Evolutionary conservation across 2,888 invertebrate genomes (phyloP).

Genomic region (Pedicia rivosa): DNA sequence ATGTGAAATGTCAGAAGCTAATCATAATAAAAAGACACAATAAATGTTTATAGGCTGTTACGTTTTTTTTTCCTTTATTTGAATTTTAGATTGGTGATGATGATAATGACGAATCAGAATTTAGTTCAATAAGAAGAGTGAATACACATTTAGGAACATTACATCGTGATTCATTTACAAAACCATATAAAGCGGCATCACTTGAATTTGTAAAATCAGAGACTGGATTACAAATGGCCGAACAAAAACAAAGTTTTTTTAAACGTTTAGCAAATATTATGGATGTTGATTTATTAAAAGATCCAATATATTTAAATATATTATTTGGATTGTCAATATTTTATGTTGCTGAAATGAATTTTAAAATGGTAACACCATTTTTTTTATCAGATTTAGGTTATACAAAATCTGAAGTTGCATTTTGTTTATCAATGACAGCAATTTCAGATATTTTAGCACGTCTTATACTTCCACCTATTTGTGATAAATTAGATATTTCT

Average conservation of each 20-base stretch:
- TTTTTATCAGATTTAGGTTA: conserved; percentile 46
- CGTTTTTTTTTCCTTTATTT: too few relatives aligned
- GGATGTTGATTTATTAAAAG: conserved; percentile 55
- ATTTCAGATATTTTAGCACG: conserved; percentile 59
- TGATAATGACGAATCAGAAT: conserved; percentile 29
- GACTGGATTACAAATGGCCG: conserved; percentile 9
- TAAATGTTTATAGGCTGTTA: too few relatives aligned
- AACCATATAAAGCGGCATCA: conserved; percentile 6
- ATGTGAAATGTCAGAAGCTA: too few relatives aligned
- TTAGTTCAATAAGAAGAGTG: conserved; percentile 22
- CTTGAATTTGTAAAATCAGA: conserved; percentile 7
- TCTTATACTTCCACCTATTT: conserved; percentile 54
- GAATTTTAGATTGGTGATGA: conserved; percentile 17
- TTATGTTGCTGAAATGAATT: conserved; percentile 60
- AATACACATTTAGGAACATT: conserved; percentile 24
- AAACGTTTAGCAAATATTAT: conserved; percentile 44
- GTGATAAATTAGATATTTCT: conserved; percentile 47
- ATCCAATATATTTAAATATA: conserved; percentile 55
- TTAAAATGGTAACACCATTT: conserved; percentile 56
- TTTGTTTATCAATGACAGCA: conserved; percentile 57
- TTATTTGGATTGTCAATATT: conserved; percentile 54
- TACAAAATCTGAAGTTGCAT: conserved; percentile 49
- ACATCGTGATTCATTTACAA: conserved; percentile 27
- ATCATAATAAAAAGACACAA: too few relatives aligned
- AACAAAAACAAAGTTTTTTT: conserved; percentile 29